A percentile compares a stretch with the other conserved stretches of the same genome.
Evolutionary conservation across 2,113 vertebrate genomes (phyloP).

Genomic region (Grammomys dolichurus): DNA sequence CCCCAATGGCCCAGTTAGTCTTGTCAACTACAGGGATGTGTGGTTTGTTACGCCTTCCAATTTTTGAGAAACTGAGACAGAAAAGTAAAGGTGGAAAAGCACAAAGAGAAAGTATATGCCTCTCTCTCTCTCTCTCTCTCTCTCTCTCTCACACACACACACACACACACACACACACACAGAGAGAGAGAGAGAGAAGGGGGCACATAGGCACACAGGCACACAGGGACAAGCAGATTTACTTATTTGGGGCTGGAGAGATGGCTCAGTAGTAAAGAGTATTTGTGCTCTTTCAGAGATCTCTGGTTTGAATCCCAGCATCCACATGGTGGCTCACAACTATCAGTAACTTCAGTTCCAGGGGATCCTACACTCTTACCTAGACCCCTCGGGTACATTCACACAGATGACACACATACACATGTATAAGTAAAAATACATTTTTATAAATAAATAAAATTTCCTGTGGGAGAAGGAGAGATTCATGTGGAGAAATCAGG

Average conservation of each 20-base stretch:
- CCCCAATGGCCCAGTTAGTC: not conserved
- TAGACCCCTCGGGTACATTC: not conserved
- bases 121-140: no score
- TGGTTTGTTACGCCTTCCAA: not conserved
- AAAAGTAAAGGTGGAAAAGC: not conserved
- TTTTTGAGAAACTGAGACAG: conserved; percentile 1
- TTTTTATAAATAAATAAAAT: not conserved
- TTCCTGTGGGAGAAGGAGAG: not conserved
- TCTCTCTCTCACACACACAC: no score
- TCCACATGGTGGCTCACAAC: not conserved
- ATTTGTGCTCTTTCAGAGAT: not conserved
- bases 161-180: no score
- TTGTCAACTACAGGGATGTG: not conserved
- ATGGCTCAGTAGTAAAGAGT: not conserved
- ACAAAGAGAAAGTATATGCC: not conserved
- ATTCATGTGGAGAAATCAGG: not conserved
- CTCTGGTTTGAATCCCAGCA: not conserved
- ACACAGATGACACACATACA: not conserved
- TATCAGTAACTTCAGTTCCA: not conserved
- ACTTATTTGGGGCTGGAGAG: not conserved
- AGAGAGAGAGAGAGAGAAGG: no score
- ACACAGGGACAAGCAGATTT: no score
- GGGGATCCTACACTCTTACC: not conserved
- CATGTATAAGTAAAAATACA: not conserved
- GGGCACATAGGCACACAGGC: no score